Evolutionary conservation across 2,888 invertebrate genomes (phyloP).

Genomic region (Melinaea marsaeus): DNA sequence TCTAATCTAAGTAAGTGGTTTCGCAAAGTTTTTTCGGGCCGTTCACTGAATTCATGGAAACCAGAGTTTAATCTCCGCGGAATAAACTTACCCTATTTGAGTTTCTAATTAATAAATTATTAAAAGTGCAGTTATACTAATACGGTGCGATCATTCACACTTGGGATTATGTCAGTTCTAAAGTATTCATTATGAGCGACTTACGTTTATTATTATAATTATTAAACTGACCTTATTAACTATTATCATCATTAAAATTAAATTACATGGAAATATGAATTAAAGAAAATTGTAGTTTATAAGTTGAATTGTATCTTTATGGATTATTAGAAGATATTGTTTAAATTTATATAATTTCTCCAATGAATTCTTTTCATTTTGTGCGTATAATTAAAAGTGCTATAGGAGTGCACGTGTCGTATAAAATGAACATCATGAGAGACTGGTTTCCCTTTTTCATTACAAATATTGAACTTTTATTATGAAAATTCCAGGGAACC

Average conservation of each 20-base stretch:
- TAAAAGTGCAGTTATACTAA: not conserved
- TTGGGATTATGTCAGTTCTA: not conserved
- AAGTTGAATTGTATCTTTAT: too few relatives aligned
- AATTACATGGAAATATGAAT: too few relatives aligned
- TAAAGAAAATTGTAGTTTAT: too few relatives aligned
- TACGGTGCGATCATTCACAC: not conserved
- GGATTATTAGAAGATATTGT: too few relatives aligned
- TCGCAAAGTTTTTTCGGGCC: constrained; percentile 24
- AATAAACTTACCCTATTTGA: constrained; percentile 1
- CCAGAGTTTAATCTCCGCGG: not conserved
- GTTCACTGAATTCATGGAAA: constrained; percentile 8
- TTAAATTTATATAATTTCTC: too few relatives aligned
- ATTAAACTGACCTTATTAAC: not conserved
- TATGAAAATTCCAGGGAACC: constrained; percentile 22
- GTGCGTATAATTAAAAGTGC: too few relatives aligned
- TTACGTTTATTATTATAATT: not conserved
- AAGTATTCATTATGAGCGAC: not conserved
- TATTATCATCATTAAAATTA: too few relatives aligned
- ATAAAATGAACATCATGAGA: constrained; percentile 23
- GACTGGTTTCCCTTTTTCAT: constrained; percentile 26
- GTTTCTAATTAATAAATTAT: constrained; percentile 2
- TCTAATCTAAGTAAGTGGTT: constrained; percentile 37
- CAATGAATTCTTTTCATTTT: too few relatives aligned
- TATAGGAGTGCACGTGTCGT: not conserved
- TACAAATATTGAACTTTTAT: constrained; percentile 27